Conservation (phyloP, 2,888 invertebrate genomes). For the Elgonia sp. region DNA sequence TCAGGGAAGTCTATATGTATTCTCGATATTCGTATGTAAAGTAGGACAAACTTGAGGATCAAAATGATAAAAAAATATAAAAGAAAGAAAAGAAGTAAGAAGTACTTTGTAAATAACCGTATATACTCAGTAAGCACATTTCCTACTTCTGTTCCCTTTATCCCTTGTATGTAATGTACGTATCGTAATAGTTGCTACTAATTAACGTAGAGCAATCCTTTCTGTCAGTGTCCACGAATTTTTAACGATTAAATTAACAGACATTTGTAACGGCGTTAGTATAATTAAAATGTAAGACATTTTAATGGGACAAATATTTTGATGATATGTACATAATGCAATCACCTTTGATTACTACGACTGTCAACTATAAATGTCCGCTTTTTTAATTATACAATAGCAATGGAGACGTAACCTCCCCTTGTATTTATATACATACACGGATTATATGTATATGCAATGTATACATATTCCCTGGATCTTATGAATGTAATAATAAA, state of each 20-base stretch:
- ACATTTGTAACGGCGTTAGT: constrained; percentile 52
- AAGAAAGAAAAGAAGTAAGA: constrained; percentile 66
- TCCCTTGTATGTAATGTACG: constrained; percentile 80
- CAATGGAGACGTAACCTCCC: constrained; percentile 78
- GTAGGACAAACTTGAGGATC: constrained; percentile 66
- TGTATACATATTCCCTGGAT: constrained; percentile 77
- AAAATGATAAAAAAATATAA: constrained; percentile 22
- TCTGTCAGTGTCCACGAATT: constrained; percentile 60
- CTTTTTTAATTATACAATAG: constrained; percentile 82
- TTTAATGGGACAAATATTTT: constrained; percentile 74
- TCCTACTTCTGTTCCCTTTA: constrained; percentile 69
- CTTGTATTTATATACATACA: constrained; percentile 82
- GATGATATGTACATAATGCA: constrained; percentile 71
- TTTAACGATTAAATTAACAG: constrained; percentile 48
- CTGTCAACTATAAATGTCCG: constrained; percentile 78
- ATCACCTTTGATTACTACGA: constrained; percentile 69
- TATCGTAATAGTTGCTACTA: constrained; percentile 64
- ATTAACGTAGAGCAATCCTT: constrained; percentile 66
- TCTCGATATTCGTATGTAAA: constrained; percentile 81
- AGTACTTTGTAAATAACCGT: constrained; percentile 71
- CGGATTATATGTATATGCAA: constrained; percentile 69
- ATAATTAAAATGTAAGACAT: constrained; percentile 56
- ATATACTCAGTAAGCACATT: constrained; percentile 57
- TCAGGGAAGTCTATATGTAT: constrained; percentile 86
- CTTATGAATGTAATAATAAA: constrained; percentile 84